Base-by-base conservation (phyloP, 2,113 vertebrate species). In the Carassius gibelio region DNA sequence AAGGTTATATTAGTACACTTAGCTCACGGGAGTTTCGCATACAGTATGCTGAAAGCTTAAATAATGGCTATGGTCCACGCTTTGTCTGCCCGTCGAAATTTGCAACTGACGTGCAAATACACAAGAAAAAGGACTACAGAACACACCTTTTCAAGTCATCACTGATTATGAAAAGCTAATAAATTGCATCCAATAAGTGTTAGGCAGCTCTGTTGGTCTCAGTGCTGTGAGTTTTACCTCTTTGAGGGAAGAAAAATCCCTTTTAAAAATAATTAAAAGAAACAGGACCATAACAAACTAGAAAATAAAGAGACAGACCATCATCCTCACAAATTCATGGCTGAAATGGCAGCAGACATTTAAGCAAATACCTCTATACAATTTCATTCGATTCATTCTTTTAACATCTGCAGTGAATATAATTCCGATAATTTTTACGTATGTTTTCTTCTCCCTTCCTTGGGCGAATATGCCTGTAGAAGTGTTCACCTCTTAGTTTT, bases 161-260 rank as follows among this genome's bases (percentile, higher is more conserved):
- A 15, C 68, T 76, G 81, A 85, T 83, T 66, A 83, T 68, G 69
- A 84, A 74, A 85, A 88, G 87, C 81, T 85, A 75, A 87, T 55
- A 66, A 80, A 84, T 87, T 84, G 77, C 87, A 88, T 91, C 81
- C 88, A 88, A 75, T 88, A 86, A 84, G 86, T 85, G 91, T 90
- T 93, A 93, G 93, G 93, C 93, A 94, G 94, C 93, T 94, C 92
- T 85, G 91, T 94, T 94, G 93, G 90, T 94, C 93, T 94, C 92
- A 93, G 91, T 92, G 92, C 93, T 93, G 92, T 91, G 89, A 94
- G 92, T 93, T 91, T 71, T 64, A 89, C 91, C 88, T 93, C 92
- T 92, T 93, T 92, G 45, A 74, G 74, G 64, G 81, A 80, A 91
- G 85, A 90, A 84, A 87, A 83, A 76, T 74, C 74, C 86, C 86